Percentiles rank a stretch among this genome's conserved stretches.
phyloP scores from a whole-genome alignment of 2,113 vertebrate genomes.

The Anguilla rostrata region DNA sequence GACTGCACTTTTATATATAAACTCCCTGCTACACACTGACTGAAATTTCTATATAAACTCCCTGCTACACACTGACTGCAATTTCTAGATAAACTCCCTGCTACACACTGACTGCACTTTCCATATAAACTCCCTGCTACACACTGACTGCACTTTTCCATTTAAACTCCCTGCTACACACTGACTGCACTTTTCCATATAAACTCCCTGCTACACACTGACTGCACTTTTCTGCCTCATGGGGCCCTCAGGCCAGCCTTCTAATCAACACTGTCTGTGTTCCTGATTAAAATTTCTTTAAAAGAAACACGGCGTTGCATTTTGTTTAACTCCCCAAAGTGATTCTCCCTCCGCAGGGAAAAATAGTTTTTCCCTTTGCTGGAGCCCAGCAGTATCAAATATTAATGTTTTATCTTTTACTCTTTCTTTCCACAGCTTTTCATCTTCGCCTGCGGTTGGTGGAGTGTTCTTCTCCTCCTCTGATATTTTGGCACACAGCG shows the following conservation, averaged over 20 bases:
- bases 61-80: too few species aligned
- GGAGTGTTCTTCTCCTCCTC: not conserved
- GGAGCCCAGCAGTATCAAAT: conserved; percentile 6
- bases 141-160: too few species aligned
- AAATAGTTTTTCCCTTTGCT: conserved; percentile 6
- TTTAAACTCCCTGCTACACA: too few species aligned
- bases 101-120: too few species aligned
- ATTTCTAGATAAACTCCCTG: too few species aligned
- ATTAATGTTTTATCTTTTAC: conserved; percentile 12
- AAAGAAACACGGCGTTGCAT: conserved; percentile 11
- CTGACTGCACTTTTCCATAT: too few species aligned
- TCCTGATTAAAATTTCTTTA: conserved; percentile 24
- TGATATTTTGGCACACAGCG: too few species aligned
- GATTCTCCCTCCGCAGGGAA: not conserved
- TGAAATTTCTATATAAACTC: too few species aligned
- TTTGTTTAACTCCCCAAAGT: conserved; percentile 15
- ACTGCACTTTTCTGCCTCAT: conserved; percentile 1
- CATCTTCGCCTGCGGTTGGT: not conserved
- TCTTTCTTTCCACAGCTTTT: conserved; percentile 17
- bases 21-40: not conserved
- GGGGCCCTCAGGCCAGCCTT: not conserved
- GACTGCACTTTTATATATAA: too few species aligned
- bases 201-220: too few species aligned
- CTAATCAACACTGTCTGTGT: conserved; percentile 19
- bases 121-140: too few species aligned